Conservation (phyloP, 2,888 invertebrate genomes). For the Geophilus truncorum region DNA sequence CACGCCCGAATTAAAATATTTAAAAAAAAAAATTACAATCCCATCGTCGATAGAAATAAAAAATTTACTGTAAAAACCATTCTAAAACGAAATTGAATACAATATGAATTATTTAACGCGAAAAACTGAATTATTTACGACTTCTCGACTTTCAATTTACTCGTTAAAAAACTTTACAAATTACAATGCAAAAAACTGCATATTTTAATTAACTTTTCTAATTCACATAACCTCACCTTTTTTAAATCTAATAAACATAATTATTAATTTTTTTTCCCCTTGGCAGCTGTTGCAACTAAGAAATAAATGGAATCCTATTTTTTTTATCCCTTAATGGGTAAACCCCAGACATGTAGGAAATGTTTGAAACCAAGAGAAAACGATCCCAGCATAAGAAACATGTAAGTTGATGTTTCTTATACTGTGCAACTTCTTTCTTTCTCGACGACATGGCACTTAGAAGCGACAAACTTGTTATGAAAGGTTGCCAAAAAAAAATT, state of each 20-base stretch:
- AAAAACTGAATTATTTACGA: not conserved
- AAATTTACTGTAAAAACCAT: no score
- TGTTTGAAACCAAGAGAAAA: not conserved
- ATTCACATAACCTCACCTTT: not conserved
- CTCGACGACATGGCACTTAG: not conserved
- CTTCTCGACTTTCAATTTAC: not conserved
- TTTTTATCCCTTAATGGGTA: not conserved
- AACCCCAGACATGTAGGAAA: not conserved
- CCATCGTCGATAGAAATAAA: no score
- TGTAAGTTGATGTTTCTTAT: not conserved
- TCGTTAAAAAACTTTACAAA: not conserved
- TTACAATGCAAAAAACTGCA: not conserved
- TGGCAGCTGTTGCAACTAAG: not conserved
- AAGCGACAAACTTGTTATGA: not conserved
- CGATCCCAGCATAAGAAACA: not conserved
- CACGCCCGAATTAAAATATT: not conserved
- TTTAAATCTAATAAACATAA: not conserved
- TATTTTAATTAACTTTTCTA: not conserved
- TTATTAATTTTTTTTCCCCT: not conserved
- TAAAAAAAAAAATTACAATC: not conserved
- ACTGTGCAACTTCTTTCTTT: not conserved
- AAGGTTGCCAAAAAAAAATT: not conserved
- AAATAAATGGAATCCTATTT: not conserved
- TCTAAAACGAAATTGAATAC: not conserved
- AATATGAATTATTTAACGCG: not conserved